Base-by-base conservation (phyloP, 2,797 vertebrate species). In the Acanthurus lineatus region DNA sequence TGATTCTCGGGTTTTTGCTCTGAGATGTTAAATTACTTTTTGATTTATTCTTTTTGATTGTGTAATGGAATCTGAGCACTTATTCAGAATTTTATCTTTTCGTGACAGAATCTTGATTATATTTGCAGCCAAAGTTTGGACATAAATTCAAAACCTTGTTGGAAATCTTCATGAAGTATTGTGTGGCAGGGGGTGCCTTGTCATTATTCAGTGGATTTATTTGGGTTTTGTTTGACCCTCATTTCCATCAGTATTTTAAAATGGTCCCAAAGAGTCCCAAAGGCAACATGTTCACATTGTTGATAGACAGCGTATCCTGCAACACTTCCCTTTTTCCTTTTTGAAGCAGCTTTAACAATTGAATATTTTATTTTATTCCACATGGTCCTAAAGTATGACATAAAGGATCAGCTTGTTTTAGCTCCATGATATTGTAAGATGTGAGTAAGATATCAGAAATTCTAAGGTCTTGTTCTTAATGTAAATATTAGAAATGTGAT, bases 151-250 rank as follows among this genome's bases (percentile, higher is more conserved):
- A 56, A 69, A 42, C 19, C 49, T 20, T 19, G 6, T 22, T 28
- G 44, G 19, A 62, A 61, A 38, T 53, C 54, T 60, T 9, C 28
- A 56, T 9, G 3, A 73, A 15, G 32, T 8, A 16, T 47, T 40
- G 9, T 25, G n/a, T 47, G 49, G 38, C 42, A 40, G 16, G 1
- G 4, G 47, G 15, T 40, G 28, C 47, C 48, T 14, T 8, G 22
- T 76, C 28, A 60, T 53, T 44, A 48, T 75, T 70, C 56, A 71
- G 32, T 66, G 60, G 20, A 56, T 70, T 53, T 53, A 12, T 71
- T 38, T 61, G 47, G 22, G 32, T 6, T 44, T 42, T 44, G 15
- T 40, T 60, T 16, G 25, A 25, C 16, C 42, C 9, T 9, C 22
- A 25, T 53, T 45, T 59, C 38, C n/a, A 40, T 63, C 20, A 28